Percentiles rank a stretch among this genome's conserved stretches.
phyloP scores from a whole-genome alignment of 2,113 vertebrate species.

The Urocynchramus pylzowi region DNA sequence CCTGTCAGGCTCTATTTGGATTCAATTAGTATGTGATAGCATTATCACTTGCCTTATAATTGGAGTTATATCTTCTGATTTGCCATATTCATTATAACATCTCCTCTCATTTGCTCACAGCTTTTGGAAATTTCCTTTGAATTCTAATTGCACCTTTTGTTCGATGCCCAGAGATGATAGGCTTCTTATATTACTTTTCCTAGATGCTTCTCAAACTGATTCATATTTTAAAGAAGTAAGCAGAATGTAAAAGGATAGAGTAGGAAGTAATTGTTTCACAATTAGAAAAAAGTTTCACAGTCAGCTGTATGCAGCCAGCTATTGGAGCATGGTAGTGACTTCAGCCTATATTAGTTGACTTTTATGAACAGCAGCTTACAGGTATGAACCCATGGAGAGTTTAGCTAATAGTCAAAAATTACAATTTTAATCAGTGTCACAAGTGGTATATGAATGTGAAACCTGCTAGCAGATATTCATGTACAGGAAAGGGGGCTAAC shows the following conservation, averaged over 20 bases:
- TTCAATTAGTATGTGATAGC: neutral
- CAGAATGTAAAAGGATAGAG: neutral
- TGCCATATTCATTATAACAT: neutral
- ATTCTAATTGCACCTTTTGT: neutral
- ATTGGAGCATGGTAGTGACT: neutral
- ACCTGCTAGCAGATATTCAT: accelerated
- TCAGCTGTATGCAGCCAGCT: neutral
- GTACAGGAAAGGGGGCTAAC: neutral
- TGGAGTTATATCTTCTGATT: neutral
- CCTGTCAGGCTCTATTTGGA: neutral
- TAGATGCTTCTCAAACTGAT: neutral
- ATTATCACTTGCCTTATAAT: neutral
- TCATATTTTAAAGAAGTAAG: neutral
- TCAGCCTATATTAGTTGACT: neutral
- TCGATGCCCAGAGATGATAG: neutral
- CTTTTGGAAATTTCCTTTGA: neutral
- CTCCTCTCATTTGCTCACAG: neutral
- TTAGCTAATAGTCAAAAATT: neutral
- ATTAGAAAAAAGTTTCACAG: neutral
- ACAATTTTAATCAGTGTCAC: neutral
- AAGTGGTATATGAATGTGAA: neutral
- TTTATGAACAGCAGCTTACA: neutral
- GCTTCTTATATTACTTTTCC: neutral
- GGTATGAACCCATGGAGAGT: neutral
- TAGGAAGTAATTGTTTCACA: neutral